Conservation (phyloP, 30 jellyfish, hydroid and myxozoan genomes). For the Aurelia sp. region DNA sequence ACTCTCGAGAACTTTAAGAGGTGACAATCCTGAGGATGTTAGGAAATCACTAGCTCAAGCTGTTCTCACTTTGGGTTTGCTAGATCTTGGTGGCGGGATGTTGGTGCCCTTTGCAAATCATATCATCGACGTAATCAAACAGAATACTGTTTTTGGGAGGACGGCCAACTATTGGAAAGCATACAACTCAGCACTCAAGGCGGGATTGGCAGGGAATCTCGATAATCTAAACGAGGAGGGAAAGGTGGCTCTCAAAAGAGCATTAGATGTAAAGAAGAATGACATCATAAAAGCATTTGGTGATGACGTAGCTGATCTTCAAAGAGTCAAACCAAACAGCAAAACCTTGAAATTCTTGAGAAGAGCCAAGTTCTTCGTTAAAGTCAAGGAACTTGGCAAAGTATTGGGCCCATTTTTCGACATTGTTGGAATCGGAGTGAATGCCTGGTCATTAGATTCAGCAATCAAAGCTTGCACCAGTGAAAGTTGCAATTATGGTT, state of each 20-base stretch:
- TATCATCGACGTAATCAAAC: constrained; percentile 9
- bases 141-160: background rate
- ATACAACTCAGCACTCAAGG: background rate
- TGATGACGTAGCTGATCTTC: background rate
- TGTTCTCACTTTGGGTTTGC: background rate
- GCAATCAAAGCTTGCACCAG: constrained; percentile 4
- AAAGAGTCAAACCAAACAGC: background rate
- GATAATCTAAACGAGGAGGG: background rate
- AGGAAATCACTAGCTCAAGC: constrained; percentile 12
- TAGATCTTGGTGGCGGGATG: constrained; percentile 36
- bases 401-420: constrained; percentile 33
- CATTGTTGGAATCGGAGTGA: constrained; percentile 14
- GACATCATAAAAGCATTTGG: background rate
- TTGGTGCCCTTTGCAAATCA: constrained; percentile 12
- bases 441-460: constrained; percentile 6
- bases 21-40: background rate
- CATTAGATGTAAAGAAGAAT: background rate
- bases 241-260: background rate
- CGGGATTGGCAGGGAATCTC: background rate
- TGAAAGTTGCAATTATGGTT: background rate
- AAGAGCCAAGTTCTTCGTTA: constrained; percentile 12
- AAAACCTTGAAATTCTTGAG: constrained; percentile 7
- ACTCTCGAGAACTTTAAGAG: background rate
- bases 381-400: constrained; percentile 6
- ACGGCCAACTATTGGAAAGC: background rate